phyloP scores from a whole-genome alignment of 2,797 vertebrate species.

The Pygocentrus nattereri region DNA sequence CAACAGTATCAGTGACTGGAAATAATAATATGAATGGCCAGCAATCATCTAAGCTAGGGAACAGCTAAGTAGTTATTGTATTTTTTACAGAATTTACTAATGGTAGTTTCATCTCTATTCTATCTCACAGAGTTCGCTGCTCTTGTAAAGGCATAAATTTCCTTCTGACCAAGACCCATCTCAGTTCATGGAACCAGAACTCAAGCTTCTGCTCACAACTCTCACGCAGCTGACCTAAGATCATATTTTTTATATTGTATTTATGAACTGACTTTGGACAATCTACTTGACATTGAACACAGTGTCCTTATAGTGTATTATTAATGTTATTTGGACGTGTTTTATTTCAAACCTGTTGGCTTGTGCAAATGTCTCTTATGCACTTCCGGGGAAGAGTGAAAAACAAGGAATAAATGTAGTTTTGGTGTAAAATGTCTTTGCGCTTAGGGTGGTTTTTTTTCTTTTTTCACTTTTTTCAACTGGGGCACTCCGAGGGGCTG shows the following conservation, averaged over 20 bases:
- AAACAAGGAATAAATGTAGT: slow-evolving; percentile 86
- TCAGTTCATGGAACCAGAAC: slow-evolving; percentile 79
- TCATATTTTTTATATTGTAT: slow-evolving; percentile 85
- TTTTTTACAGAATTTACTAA: slow-evolving; percentile 61
- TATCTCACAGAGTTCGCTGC: slow-evolving; percentile 79
- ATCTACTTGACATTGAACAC: slow-evolving; percentile 77
- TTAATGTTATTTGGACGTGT: slow-evolving; percentile 72
- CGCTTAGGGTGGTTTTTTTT: slow-evolving; percentile 44
- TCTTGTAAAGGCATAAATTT: slow-evolving; percentile 83
- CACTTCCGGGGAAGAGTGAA: slow-evolving; percentile 83
- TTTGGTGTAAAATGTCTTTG: slow-evolving; percentile 76
- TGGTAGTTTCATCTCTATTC: slow-evolving; percentile 65
- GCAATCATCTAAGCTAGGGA: background rate
- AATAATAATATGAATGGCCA: background rate
- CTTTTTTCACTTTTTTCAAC: slow-evolving; percentile 41
- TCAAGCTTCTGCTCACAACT: slow-evolving; percentile 73
- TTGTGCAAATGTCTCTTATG: slow-evolving; percentile 80
- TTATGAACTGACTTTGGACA: slow-evolving; percentile 80
- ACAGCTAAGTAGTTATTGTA: background rate
- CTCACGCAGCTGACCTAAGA: slow-evolving; percentile 71
- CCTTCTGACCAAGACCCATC: slow-evolving; percentile 78
- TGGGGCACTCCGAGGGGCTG: background rate
- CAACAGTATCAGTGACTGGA: too few species aligned
- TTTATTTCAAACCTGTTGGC: slow-evolving; percentile 74
- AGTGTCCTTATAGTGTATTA: slow-evolving; percentile 67